A percentile compares a stretch with the other conserved stretches of the same genome.
These are phyloP conservation scores for Hartigia nigra DNA, from an alignment of 2,888 invertebrate genomes.

Conservation along the genomic window DNA sequence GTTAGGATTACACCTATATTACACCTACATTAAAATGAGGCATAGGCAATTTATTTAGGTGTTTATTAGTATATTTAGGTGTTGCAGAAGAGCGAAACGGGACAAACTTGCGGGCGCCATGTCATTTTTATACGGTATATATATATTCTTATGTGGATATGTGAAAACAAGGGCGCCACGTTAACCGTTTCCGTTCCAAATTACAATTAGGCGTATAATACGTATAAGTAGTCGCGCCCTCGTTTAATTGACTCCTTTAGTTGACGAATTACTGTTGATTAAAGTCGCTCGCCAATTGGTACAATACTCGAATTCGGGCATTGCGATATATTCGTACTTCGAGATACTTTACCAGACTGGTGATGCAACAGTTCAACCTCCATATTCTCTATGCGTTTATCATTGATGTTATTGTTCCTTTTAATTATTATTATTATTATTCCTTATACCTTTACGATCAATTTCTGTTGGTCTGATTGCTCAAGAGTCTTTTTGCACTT, in stretches of 20 bases:
- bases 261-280: neutral
- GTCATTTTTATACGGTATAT: constrained; percentile 8
- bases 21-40: neutral
- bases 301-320: neutral
- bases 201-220: neutral
- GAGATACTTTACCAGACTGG: neutral
- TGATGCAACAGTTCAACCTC: neutral
- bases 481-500: neutral
- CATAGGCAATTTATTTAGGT: constrained; percentile 15
- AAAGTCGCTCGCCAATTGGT: neutral
- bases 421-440: neutral
- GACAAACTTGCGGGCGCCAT: constrained; percentile 64
- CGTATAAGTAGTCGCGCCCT: neutral
- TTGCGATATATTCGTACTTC: neutral
- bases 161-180: neutral
- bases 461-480: neutral
- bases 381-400: neutral
- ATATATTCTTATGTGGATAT: neutral
- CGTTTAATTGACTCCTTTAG: neutral
- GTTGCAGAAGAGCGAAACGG: too few relatives aligned
- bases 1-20: constrained; percentile 11
- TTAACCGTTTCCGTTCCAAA: neutral
- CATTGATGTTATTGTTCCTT: neutral
- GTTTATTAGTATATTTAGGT: too few relatives aligned
- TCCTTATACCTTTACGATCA: neutral